Evolutionary conservation across 2,113 vertebrate genomes (phyloP), one percentile per base, ranked within the genome.

Genomic region (Rallus limicola): DNA sequence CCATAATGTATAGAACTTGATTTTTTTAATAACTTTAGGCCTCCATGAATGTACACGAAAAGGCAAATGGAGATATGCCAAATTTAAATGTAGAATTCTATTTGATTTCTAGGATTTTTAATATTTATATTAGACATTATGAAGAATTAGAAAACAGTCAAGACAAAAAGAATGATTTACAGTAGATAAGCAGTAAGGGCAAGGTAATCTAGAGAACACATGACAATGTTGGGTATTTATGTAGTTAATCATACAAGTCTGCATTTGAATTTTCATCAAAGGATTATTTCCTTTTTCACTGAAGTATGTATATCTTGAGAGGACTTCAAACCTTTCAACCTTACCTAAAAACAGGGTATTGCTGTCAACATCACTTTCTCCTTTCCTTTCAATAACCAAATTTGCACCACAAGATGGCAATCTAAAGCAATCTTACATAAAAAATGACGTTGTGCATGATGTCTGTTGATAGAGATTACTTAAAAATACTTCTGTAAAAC

Each of bases 401-500:
- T 68, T 81, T 81, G 60, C 36, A 83, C 97, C 97, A 96, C 96
- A 97, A 74, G 97, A 97, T 97, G 97, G 97, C 96, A 97, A 85
- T 76, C 83, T 97, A 94, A 96, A 96, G 77, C 92, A 97, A 85
- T 79, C 34, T 78, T 94, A 82, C 67, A 6, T 52, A 63, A 71
- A 71, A 90, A 86, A 79, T 71, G 31, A 58, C 3, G 5, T 75
- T 63, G 38, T 55, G 48, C 18, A 31, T 34, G 33, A 70, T 36
- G 13, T 34, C 71, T 29, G 50, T 78, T 92, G n/a, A 78, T 88
- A 60, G 71, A 94, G 96, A 92, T 88, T 62, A 24, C 65, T 91
- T 86, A 38, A 42, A 92, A 67, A 58, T 84, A 69, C 20, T 92
- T 87, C 80, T 33, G 10, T 74, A 91, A 69, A 97, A 79, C 59